Conservation (phyloP, 1,140 invertebrate genomes). For the Philotrypesis tridentata region DNA sequence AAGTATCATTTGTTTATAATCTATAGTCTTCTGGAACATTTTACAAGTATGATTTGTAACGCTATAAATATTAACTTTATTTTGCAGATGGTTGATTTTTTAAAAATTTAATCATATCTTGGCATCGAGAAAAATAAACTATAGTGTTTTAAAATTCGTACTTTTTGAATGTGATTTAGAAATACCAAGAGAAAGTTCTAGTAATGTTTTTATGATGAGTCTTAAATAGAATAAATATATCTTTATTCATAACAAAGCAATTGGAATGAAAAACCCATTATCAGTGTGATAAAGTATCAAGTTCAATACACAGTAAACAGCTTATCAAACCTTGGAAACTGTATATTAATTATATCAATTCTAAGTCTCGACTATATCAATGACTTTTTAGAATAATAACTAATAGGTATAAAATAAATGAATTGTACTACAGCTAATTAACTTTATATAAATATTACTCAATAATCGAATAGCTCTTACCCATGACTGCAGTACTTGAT, state of each 20-base stretch:
- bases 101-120: no score
- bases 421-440: no score
- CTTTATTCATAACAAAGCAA: neutral
- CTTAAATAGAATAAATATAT: no score
- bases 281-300: neutral
- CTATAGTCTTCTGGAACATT: no score
- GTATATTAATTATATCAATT: neutral
- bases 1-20: no score
- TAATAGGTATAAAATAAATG: no score
- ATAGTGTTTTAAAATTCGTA: no score
- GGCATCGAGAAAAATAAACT: no score
- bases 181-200: neutral
- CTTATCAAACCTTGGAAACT: neutral
- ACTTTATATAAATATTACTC: neutral
- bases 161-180: no score
- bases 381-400: no score
- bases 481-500: constrained; percentile 78
- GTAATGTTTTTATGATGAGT: no score
- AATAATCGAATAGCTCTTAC: constrained; percentile 51
- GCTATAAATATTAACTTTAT: neutral
- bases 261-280: neutral
- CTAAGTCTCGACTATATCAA: no score
- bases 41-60: neutral
- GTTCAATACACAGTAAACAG: neutral
- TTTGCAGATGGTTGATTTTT: neutral